A percentile compares a stretch with the other conserved stretches of the same genome.
These are phyloP conservation scores for Vireo altiloquus DNA, from an alignment of 2,113 vertebrate species.

Conservation along the genomic window DNA sequence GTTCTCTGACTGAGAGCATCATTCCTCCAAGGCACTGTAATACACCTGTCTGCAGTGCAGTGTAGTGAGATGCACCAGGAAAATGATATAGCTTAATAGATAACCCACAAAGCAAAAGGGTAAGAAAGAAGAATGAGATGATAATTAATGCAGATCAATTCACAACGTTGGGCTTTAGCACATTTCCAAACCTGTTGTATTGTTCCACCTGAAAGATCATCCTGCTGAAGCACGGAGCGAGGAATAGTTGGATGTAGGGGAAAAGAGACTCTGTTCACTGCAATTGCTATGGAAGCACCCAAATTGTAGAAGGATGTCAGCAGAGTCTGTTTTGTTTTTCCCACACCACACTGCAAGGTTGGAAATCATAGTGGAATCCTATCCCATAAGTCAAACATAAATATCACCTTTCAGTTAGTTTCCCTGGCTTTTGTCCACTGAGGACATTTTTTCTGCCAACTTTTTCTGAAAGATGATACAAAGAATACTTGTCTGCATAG, in stretches of 20 bases:
- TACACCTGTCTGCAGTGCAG: neutral
- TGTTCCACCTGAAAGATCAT: neutral
- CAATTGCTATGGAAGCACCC: neutral
- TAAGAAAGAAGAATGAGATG: neutral
- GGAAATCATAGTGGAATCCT: neutral
- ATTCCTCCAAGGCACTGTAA: neutral
- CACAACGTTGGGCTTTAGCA: fast-evolving
- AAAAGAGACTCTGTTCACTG: neutral
- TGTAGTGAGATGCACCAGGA: neutral
- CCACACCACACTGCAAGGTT: neutral
- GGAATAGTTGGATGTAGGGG: neutral
- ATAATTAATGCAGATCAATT: neutral
- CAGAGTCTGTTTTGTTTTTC: neutral
- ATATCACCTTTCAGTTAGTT: neutral
- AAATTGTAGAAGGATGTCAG: neutral
- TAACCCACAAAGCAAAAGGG: fast-evolving
- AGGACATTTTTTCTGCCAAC: neutral
- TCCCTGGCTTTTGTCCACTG: neutral
- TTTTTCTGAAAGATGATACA: constrained; percentile 9
- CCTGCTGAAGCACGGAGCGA: neutral
- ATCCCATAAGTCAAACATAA: neutral
- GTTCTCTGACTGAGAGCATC: neutral
- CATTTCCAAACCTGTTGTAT: neutral
- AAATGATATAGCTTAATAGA: neutral
- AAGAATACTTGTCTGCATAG: neutral